Base-by-base conservation (phyloP, 1,140 invertebrate species). In the Wiebesia pumilae region DNA sequence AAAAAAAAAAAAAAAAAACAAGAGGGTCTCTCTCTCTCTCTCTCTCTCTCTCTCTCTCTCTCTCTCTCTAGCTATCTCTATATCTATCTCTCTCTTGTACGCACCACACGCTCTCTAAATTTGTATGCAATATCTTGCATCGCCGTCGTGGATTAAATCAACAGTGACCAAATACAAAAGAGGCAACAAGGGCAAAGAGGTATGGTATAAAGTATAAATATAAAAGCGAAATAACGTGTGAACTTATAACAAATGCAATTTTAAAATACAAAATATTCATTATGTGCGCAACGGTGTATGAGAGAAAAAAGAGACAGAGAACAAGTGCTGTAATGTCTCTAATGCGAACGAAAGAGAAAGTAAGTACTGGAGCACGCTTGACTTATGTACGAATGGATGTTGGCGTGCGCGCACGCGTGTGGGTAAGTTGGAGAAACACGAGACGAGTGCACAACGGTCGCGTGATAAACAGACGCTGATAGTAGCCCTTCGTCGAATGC, bases 391-490 rank as follows among this genome's bases (percentile, higher is more conserved):
- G 3, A 21, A 24, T n/a, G 24, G 30, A 12, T n/a, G 33, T 62
- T n/a, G 2, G 51, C 14, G 65, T 12, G 30, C 30, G 65, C 12
- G 65, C 30, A 16, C 4, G 12, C 30, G 65, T 35, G 65, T 35
- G 19, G 30, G 10, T 35, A 69, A 69, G 6, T 69, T 35, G 9
- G 65, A 69, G 58, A 62, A 62, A 62, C 58, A 62, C 58, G 58
- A 69, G n/a, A 75, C 40, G 71, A 75, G 71, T 75, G 71, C 71
- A 43, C 38, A 75, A 75, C 38, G 38, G 71, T 75, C 27, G 71
- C 38, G 71, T 75, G 38, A 75, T 75, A 75, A 75, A 75, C 71
- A 75, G 71, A 43, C 71, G 71, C 71, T 40, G n/a, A n/a, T n/a
- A 4, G 33, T 33, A 71, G 35, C 69, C 69, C n/a, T 71, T 71